Evolutionary conservation across 2,113 vertebrate genomes (phyloP).

Genomic region (Mesembrinibis cayennensis): DNA sequence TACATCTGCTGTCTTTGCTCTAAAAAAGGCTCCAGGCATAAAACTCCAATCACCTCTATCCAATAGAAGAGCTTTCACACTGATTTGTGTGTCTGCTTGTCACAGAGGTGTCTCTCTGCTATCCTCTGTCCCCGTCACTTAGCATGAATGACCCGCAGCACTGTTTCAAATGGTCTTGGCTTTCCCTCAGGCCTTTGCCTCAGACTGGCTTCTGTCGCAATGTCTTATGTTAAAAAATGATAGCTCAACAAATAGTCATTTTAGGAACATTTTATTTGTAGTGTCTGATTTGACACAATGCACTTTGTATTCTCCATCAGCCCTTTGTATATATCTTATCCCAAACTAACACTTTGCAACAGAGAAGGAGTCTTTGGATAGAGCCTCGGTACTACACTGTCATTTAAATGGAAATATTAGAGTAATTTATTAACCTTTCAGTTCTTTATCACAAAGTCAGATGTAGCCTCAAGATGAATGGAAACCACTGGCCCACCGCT

Average conservation of each 20-base stretch:
- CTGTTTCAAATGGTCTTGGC: neutral
- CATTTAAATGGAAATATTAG: neutral
- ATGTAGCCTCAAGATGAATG: neutral
- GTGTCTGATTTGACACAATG: neutral
- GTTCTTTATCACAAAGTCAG: neutral
- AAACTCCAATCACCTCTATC: neutral
- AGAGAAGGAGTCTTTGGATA: neutral
- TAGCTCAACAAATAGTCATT: neutral
- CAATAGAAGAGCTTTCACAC: neutral
- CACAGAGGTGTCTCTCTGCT: neutral
- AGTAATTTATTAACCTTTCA: neutral
- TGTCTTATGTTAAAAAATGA: neutral
- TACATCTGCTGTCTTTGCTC: neutral
- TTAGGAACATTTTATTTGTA: neutral
- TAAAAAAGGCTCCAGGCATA: neutral
- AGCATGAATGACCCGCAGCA: neutral
- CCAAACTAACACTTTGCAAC: neutral
- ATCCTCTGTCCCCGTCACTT: rapidly evolving
- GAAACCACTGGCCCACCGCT: neutral
- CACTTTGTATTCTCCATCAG: neutral
- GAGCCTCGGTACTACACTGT: neutral
- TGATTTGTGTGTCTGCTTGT: neutral
- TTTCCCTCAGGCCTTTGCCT: neutral
- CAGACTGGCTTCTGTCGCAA: neutral
- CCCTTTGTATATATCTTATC: neutral